Conservation (phyloP, 2,888 invertebrate genomes). For the Gasteruption jaculator region DNA sequence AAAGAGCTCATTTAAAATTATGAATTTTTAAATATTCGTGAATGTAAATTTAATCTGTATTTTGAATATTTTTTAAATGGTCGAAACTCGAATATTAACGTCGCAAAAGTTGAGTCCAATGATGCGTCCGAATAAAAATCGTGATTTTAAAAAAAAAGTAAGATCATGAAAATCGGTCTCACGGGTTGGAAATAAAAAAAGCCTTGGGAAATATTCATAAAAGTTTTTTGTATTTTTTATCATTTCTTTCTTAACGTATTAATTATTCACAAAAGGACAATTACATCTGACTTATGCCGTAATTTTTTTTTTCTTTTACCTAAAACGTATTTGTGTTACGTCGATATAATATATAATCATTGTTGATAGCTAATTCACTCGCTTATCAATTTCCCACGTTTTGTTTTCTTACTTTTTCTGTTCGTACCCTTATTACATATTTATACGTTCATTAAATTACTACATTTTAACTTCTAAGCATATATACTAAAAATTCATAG, state of each 20-base stretch:
- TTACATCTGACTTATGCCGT: slow-evolving; percentile 49
- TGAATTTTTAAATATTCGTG: too few relatives aligned
- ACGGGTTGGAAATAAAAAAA: slow-evolving; percentile 15
- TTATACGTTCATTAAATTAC: slow-evolving; percentile 39
- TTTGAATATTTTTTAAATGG: too few relatives aligned
- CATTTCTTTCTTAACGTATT: slow-evolving; percentile 50
- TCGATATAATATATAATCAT: slow-evolving; percentile 40
- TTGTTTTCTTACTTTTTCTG: slow-evolving; percentile 25
- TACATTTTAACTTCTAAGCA: too few relatives aligned
- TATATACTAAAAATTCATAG: too few relatives aligned
- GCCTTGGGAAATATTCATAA: slow-evolving; percentile 43
- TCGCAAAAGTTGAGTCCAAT: too few relatives aligned
- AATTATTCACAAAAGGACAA: slow-evolving; percentile 51
- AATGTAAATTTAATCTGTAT: too few relatives aligned
- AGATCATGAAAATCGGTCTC: too few relatives aligned
- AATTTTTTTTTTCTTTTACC: slow-evolving; percentile 43
- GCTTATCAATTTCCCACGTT: slow-evolving; percentile 32
- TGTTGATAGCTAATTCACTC: slow-evolving; percentile 41
- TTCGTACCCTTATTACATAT: slow-evolving; percentile 36
- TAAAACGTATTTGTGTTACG: slow-evolving; percentile 44
- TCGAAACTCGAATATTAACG: too few relatives aligned
- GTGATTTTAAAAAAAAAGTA: too few relatives aligned
- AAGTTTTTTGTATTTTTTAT: slow-evolving; percentile 51
- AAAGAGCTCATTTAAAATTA: too few relatives aligned
- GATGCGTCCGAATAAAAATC: too few relatives aligned